phyloP scores from a whole-genome alignment of 2,888 invertebrate species.

The Polietes domitor region DNA sequence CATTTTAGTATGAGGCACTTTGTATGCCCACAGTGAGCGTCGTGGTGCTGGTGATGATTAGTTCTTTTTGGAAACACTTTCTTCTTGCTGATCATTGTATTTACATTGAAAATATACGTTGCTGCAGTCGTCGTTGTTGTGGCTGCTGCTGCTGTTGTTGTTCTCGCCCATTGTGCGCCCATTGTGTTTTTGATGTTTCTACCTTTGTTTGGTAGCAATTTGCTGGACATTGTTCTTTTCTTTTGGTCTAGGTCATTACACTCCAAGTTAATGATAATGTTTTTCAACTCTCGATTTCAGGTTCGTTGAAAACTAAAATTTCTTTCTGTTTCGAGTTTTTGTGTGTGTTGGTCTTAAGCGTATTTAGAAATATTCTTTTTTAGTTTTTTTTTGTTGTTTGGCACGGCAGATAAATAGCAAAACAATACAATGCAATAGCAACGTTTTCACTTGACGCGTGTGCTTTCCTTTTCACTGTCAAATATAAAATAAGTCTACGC shows the following conservation, averaged over 20 bases:
- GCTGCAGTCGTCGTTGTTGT: constrained; percentile 12
- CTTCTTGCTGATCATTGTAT: constrained; percentile 35
- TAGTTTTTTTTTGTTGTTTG: constrained; percentile 23
- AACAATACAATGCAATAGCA: no score
- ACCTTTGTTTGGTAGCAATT: constrained; percentile 8
- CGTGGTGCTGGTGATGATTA: neutral
- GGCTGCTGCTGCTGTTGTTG: neutral
- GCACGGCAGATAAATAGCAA: constrained; percentile 6
- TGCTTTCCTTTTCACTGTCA: constrained; percentile 58
- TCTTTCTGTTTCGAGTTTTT: neutral
- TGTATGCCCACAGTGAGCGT: neutral
- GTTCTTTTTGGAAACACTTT: constrained; percentile 51
- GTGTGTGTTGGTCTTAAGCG: neutral
- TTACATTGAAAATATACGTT: neutral
- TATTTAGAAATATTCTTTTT: constrained; percentile 34
- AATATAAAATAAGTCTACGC: constrained; percentile 56
- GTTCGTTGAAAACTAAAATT: neutral
- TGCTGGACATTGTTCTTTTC: constrained; percentile 17
- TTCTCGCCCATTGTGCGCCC: no score
- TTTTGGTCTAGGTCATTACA: constrained; percentile 41
- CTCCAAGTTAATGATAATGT: constrained; percentile 36
- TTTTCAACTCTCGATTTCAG: constrained; percentile 28
- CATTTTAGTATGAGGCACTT: constrained; percentile 26
- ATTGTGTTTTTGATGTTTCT: neutral
- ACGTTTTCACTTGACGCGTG: constrained; percentile 25